Conservation (phyloP, 2,888 invertebrate species). For the Caenorhabditis angaria region DNA sequence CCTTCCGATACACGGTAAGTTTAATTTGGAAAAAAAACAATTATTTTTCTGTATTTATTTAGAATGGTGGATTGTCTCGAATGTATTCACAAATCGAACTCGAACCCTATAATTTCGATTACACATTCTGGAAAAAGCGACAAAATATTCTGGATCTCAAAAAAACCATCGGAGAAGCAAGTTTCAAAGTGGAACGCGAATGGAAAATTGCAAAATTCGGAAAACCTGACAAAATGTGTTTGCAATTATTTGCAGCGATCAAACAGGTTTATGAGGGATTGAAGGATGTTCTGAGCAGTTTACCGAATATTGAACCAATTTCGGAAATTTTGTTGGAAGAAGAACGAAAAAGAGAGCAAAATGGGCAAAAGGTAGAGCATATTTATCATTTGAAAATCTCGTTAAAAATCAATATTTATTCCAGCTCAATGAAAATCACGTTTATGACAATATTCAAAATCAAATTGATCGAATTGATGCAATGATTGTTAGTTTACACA, state of each 20-base stretch:
- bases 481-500: slow-evolving; percentile 62
- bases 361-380: slow-evolving; percentile 15
- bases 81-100: slow-evolving; percentile 36
- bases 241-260: slow-evolving; percentile 64
- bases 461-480: slow-evolving; percentile 67
- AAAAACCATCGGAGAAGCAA: slow-evolving; percentile 62
- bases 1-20: slow-evolving; percentile 62
- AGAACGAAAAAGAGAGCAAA: slow-evolving; percentile 25
- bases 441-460: slow-evolving; percentile 56
- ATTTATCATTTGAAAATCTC: not conserved
- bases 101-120: slow-evolving; percentile 30
- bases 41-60: slow-evolving; percentile 15
- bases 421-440: slow-evolving; percentile 28
- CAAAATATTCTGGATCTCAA: slow-evolving; percentile 52
- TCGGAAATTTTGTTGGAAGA: slow-evolving; percentile 48
- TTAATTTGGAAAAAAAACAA: too few species aligned
- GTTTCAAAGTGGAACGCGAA: slow-evolving; percentile 61
- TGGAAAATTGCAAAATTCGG: slow-evolving; percentile 62
- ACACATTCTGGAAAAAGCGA: slow-evolving; percentile 54
- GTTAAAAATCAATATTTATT: not conserved
- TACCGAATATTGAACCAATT: slow-evolving; percentile 48
- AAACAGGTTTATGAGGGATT: slow-evolving; percentile 64
- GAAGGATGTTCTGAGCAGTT: slow-evolving; percentile 50
- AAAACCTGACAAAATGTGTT: slow-evolving; percentile 63
- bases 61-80: slow-evolving; percentile 61